A percentile compares a stretch with the other conserved stretches of the same genome.
Conservation (phyloP, 92 coral and sea anemone genomes). For the Zoanthus gigantus region DNA sequence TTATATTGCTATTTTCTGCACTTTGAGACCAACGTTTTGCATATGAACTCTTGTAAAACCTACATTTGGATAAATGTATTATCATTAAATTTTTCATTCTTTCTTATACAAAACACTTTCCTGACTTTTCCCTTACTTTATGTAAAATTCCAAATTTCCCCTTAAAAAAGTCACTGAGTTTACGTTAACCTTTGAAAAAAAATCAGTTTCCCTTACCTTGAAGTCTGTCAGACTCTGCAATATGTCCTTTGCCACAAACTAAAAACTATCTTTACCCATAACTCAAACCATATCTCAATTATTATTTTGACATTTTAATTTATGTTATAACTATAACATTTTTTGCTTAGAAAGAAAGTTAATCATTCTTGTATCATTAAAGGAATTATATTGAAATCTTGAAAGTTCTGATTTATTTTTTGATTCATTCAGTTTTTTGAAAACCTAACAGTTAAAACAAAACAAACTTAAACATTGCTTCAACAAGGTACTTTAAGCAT, state of each 20-base stretch:
- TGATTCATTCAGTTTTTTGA: neutral
- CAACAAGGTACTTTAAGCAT: conserved; percentile 8
- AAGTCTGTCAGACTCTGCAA: conserved; percentile 8
- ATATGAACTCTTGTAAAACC: conserved; percentile 2
- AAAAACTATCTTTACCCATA: conserved; percentile 9
- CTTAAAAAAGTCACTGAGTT: no score
- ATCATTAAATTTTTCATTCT: conserved; percentile 4
- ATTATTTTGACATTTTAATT: neutral
- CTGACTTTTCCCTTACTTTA: conserved; percentile 26
- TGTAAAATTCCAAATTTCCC: conserved; percentile 4
- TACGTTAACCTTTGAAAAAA: no score
- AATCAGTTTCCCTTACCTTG: neutral
- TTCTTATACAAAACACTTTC: neutral
- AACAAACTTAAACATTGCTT: conserved; percentile 11
- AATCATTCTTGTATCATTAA: conserved; percentile 4
- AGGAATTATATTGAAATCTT: conserved; percentile 10
- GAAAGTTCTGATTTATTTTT: conserved; percentile 3
- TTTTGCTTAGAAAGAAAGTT: conserved; percentile 8
- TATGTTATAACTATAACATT: neutral
- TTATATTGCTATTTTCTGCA: neutral
- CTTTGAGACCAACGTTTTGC: neutral
- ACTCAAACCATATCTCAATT: conserved; percentile 5
- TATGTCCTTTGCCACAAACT: conserved; percentile 6
- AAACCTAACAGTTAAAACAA: conserved; percentile 11
- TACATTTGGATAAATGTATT: conserved; percentile 11